phyloP scores from a whole-genome alignment of 2,888 invertebrate genomes.

The Chalcosyrphus nemorum region DNA sequence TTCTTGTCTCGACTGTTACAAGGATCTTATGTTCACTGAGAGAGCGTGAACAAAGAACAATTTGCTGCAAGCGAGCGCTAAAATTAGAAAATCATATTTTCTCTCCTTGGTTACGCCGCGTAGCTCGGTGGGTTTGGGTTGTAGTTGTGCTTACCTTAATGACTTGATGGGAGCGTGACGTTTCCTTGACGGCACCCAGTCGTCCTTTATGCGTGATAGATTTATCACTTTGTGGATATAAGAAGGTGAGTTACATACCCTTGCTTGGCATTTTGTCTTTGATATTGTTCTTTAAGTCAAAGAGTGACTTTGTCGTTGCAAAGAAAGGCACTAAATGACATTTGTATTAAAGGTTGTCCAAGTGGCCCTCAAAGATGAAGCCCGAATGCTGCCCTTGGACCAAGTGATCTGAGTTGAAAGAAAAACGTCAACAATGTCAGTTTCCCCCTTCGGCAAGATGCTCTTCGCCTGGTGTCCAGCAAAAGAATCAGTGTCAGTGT shows the following conservation, averaged over 20 bases:
- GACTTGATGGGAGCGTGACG: conserved; percentile 12
- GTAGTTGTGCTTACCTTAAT: conserved; percentile 6
- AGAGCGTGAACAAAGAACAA: neutral
- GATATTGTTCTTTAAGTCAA: conserved; percentile 76
- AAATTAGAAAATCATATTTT: conserved; percentile 31
- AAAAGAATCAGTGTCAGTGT: too few relatives aligned
- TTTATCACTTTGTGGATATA: conserved; percentile 10
- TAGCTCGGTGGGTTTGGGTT: neutral
- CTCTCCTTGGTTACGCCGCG: neutral
- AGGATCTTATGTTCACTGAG: neutral
- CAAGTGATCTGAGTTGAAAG: too few relatives aligned
- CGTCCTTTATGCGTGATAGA: conserved; percentile 23
- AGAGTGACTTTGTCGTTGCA: neutral
- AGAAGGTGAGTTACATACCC: neutral
- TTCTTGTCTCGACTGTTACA: too few relatives aligned
- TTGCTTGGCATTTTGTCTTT: conserved; percentile 82
- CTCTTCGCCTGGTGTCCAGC: too few relatives aligned
- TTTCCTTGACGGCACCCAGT: conserved; percentile 17
- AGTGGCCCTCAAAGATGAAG: too few relatives aligned
- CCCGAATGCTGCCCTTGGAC: too few relatives aligned
- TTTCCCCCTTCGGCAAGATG: too few relatives aligned
- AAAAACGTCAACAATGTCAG: too few relatives aligned
- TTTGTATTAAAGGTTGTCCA: too few relatives aligned
- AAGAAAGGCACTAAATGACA: too few relatives aligned
- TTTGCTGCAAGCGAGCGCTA: conserved; percentile 8